These are phyloP conservation scores for Harpagoxenus sublaevis DNA, from an alignment of 2,888 invertebrate genomes.

Conservation along the genomic window DNA sequence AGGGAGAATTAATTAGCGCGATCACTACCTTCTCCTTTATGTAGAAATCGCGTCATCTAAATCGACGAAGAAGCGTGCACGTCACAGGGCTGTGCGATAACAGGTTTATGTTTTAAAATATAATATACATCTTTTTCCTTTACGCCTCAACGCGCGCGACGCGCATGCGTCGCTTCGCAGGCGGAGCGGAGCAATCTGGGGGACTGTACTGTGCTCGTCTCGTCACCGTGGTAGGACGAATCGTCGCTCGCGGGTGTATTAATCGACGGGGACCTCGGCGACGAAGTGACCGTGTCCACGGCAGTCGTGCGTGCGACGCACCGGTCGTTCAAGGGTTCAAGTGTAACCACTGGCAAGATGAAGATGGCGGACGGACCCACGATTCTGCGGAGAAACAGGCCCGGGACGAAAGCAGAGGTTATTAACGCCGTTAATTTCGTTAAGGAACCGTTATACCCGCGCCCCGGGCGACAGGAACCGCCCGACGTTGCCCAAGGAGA, in stretches of 20 bases:
- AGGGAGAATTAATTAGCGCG: no score
- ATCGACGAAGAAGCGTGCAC: no score
- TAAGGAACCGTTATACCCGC: slow-evolving; percentile 11
- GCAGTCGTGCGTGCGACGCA: slow-evolving; percentile 5
- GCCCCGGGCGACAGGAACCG: neutral
- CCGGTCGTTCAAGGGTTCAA: slow-evolving; percentile 58
- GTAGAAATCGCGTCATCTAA: no score
- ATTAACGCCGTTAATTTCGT: slow-evolving; percentile 69
- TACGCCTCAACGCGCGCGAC: neutral
- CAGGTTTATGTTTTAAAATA: neutral
- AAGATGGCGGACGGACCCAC: slow-evolving; percentile 95
- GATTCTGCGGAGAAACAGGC: slow-evolving; percentile 95
- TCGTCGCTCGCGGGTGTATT: neutral
- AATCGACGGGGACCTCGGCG: neutral
- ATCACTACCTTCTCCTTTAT: no score
- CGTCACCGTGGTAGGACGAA: neutral
- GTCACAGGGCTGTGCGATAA: no score
- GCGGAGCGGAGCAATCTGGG: neutral
- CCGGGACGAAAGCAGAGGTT: slow-evolving; percentile 96
- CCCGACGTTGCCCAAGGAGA: slow-evolving; percentile 38
- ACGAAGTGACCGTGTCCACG: slow-evolving; percentile 9
- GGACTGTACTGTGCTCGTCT: neutral
- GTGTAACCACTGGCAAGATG: slow-evolving; percentile 87
- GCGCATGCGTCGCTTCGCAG: neutral
- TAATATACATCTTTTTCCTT: neutral